Conservation (phyloP, 2,113 vertebrate species). For the Menura novaehollandiae region DNA sequence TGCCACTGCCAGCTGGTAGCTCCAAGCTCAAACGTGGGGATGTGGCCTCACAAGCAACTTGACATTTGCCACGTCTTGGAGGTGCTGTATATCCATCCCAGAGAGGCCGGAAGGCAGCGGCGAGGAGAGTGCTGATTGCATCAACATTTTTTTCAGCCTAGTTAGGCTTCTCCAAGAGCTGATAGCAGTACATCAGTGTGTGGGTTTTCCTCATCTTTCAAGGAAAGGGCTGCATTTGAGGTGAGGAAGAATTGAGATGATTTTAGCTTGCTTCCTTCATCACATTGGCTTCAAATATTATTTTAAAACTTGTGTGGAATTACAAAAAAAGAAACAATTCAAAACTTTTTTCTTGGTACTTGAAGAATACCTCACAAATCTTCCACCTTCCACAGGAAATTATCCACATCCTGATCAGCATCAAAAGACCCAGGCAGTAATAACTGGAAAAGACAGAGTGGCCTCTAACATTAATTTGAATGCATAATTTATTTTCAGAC, state of each 20-base stretch:
- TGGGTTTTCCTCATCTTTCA: neutral
- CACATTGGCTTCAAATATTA: neutral
- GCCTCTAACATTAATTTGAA: neutral
- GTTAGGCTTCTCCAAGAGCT: neutral
- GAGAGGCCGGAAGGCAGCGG: neutral
- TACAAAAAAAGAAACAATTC: neutral
- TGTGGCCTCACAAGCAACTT: neutral
- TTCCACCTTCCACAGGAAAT: neutral
- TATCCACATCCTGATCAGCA: neutral
- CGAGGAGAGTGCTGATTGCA: neutral
- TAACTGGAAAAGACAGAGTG: neutral
- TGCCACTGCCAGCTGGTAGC: slow-evolving; percentile 52
- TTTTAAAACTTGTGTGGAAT: neutral
- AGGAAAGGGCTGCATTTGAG: neutral
- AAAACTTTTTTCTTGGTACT: neutral
- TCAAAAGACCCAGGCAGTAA: neutral
- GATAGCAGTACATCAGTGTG: neutral
- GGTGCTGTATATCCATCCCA: neutral
- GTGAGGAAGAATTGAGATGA: neutral
- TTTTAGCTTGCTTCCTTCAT: neutral
- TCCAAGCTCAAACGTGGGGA: slow-evolving; percentile 17
- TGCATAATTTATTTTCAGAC: neutral
- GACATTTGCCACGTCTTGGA: neutral
- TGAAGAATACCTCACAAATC: neutral
- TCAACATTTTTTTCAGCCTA: neutral